Evolutionary conservation across 1,140 invertebrate species (phyloP), one percentile per base, ranked within the genome.

Genomic region (Drosophila auraria): DNA sequence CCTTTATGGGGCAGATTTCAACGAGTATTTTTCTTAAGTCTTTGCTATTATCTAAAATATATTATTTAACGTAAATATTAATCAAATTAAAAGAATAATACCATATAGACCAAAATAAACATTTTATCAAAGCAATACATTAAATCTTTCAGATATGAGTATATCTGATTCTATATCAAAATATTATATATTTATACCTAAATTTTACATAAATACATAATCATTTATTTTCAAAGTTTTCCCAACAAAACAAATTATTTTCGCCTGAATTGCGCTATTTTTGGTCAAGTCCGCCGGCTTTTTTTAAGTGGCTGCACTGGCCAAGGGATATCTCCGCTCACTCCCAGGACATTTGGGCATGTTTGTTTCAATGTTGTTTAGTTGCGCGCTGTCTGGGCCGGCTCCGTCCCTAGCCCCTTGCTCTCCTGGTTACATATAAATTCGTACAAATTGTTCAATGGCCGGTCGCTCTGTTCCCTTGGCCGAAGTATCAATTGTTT

Each of bases 401-500:
- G 38, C 36, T 56, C 20, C 20, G n/a, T 61, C 25, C 27, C 58
- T 11, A 11, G n/a, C 61, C 20, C 11, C 23, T 17, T 44, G 33
- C 47, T 30, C 17, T 20, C 23, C 49, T 44, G 53, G 27, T 54
- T 25, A 64, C 23, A 63, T 83, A 87, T 83, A 83, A 78, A 74
- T 82, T 87, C 65, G 74, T 71, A 72, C 69, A 81, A 84, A 82
- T 89, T 84, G 86, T 90, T 90, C 74, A 58, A 74, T 87, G 61
- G 71, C 64, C 71, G 60, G 61, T 69, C 70, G 56, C 70, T 54
- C 50, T 71, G 72, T 79, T 78, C 75, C 58, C 57, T 69, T 58
- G 54, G 51, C 56, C 66, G 44, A 80, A 87, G 83, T 87, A 87
- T 87, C 80, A 87, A 87, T 87, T 89, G 84, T 83, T 87, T 65